Base-by-base conservation (phyloP, 1,140 invertebrate species). In the Penaeus indicus region DNA sequence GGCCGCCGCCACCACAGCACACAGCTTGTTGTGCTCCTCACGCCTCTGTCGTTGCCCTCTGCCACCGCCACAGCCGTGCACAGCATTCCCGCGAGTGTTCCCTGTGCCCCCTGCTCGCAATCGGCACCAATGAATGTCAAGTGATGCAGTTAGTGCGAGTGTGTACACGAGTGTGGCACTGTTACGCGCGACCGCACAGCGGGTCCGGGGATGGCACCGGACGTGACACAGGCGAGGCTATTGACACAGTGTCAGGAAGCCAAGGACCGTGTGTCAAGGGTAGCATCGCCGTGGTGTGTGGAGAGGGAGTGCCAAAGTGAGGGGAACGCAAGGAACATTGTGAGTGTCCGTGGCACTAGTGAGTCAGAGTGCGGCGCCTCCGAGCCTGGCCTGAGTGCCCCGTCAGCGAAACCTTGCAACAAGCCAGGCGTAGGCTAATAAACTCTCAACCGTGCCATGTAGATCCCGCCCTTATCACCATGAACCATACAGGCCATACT, bases 141-240 rank as follows among this genome's bases (percentile, higher is more conserved):
- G 61, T 54, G 27, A 42, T 72, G 42, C 47, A 22, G 19, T 38
- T 78, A 27, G 75, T 78, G 75, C 32, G 25, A 38, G 75, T 78
- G 75, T 27, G 75, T 78, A 27, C 75, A 87, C 85, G 69, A 38
- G 69, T 47, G 77, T 80, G 72, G 75, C 75, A 80, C 67, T 67
- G 38, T 47, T 60, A 63, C 78, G 62, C 78, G n/a, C 63, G 62
- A 62, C 25, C 54, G 60, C 79, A 67, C 64, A 54, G 38, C 79
- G 38, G 63, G 62, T 64, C 78, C 61, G 85, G 78, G 85, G 79
- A 87, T 87, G 85, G 85, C 85, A 82, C 67, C 62, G 78, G 85
- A 87, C 85, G 85, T 86, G 85, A 86, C 77, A 86, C 85, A 79
- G 75, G 78, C 78, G 25, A 80, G 42, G 54, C 63, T 80, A 80